Base-by-base conservation (phyloP, 2,888 invertebrate genomes). In the Pherbina coryleti region DNA sequence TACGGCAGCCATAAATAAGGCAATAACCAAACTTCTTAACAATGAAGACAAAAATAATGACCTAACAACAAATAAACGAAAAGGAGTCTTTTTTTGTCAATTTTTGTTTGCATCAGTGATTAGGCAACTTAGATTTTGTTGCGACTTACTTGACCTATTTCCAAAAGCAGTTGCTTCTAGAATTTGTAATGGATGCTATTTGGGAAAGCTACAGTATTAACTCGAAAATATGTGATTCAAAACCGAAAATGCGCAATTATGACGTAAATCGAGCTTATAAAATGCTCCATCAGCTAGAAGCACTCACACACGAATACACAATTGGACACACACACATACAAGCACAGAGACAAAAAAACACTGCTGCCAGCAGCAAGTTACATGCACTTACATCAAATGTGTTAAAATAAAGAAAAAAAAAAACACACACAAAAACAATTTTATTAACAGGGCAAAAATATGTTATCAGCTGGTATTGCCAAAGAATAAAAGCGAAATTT, bases 401-500 rank as follows among this genome's bases (percentile, higher is more conserved):
- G 53, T 17, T 11, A 62, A 62, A n/a, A n/a, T 17, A 60, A 44
- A 62, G 19, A 14, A 51, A 51, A 8, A 64, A 8, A 37, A 8
- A 62, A 19, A 37, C 5, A 69, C 5, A n/a, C n/a, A n/a, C n/a
- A n/a, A 51, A 55, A 19, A 19, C 1, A 8, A 14, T 19, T 19
- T 7, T 22, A 22, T 22, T 55, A 19, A 19, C n/a, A 22, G 22
- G 2, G 55, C 57, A 57, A 11, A 57, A 25, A n/a, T 22, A 31
- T 14, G 8, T 31, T 28, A 19, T 55, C 17, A 57, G 51, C 11
- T n/a, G 51, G 22, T 28, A 25, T 17, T 57, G 34, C 34, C 17
- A 71, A 19, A 11, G 19, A 72, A 60, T 14, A 72, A 60, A 60
- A 72, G 60, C 72, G 72, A 72, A 72, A 72, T 34, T 60, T 72